phyloP scores from a whole-genome alignment of 53 echinoderm and acorn worm genomes.

The Holothuria leucospilota region DNA sequence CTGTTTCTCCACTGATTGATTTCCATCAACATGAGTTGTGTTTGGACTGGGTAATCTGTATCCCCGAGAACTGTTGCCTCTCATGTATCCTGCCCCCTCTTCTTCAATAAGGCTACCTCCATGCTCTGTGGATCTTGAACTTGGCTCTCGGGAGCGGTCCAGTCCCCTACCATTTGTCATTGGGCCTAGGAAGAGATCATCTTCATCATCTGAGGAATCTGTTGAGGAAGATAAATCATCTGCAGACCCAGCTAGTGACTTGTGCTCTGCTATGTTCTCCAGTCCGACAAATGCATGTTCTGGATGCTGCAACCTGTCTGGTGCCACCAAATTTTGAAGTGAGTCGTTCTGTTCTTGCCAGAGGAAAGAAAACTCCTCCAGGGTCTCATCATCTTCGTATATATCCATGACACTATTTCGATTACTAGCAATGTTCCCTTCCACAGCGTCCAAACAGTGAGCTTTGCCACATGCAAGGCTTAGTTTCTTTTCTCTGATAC shows the following conservation, averaged over 20 bases:
- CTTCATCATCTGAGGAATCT: conserved; percentile 42
- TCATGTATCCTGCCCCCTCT: neutral
- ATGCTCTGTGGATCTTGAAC: too few species aligned
- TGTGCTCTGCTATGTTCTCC: conserved; percentile 46
- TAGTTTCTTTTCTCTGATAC: conserved; percentile 68
- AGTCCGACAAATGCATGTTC: conserved; percentile 38
- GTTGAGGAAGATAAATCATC: conserved; percentile 29
- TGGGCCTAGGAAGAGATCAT: neutral
- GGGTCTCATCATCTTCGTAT: conserved; percentile 6
- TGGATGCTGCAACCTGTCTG: conserved; percentile 19
- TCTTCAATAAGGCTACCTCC: neutral
- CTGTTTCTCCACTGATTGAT: too few species aligned
- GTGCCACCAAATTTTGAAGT: conserved; percentile 5
- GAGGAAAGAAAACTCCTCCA: conserved; percentile 32
- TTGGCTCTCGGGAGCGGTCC: too few species aligned
- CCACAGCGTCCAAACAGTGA: conserved; percentile 19
- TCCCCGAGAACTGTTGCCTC: neutral
- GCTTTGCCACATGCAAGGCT: conserved; percentile 57
- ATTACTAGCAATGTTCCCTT: conserved; percentile 35
- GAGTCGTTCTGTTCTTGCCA: conserved; percentile 9
- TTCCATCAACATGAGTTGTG: too few species aligned
- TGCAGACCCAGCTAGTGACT: conserved; percentile 10
- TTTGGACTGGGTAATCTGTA: too few species aligned
- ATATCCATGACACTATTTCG: conserved; percentile 6
- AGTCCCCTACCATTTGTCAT: neutral